Evolutionary conservation across 2,888 invertebrate genomes (phyloP).

Genomic region (Molanna angustata): DNA sequence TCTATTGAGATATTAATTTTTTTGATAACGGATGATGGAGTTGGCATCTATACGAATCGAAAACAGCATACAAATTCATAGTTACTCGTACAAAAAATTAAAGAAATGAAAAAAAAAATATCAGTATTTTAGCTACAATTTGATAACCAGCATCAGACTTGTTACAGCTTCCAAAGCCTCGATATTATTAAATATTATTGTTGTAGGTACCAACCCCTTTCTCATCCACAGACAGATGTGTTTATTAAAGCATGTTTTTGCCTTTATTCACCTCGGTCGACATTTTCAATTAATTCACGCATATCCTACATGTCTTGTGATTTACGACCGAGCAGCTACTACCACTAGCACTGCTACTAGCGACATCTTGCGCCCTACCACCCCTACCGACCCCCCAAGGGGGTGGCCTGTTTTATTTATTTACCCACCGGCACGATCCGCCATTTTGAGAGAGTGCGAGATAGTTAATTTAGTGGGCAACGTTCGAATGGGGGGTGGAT

Average conservation of each 20-base stretch:
- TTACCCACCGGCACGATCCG: constrained; percentile 23
- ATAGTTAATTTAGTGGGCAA: constrained; percentile 31
- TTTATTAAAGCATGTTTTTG: constrained; percentile 6
- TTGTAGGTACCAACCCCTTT: neutral
- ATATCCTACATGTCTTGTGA: neutral
- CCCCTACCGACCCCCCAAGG: constrained; percentile 4
- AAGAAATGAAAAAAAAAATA: no score
- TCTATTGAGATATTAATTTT: no score
- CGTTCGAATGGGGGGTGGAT: constrained; percentile 13
- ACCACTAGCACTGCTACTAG: no score
- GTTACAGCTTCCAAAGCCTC: neutral
- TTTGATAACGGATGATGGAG: no score
- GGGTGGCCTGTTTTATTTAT: constrained; percentile 28
- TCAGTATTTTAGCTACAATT: neutral
- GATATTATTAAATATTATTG: neutral
- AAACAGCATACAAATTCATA: no score
- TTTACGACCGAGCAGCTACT: constrained; percentile 8
- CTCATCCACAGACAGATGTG: neutral
- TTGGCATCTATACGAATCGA: no score
- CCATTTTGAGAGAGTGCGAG: constrained; percentile 31
- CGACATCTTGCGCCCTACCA: constrained; percentile 27
- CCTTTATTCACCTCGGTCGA: neutral
- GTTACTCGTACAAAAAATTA: no score
- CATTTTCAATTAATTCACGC: neutral
- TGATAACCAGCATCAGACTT: neutral